Percentiles rank a stretch among this genome's conserved stretches.
phyloP scores from a whole-genome alignment of 2,888 invertebrate species.

The Orthonychiurus folsomi region DNA sequence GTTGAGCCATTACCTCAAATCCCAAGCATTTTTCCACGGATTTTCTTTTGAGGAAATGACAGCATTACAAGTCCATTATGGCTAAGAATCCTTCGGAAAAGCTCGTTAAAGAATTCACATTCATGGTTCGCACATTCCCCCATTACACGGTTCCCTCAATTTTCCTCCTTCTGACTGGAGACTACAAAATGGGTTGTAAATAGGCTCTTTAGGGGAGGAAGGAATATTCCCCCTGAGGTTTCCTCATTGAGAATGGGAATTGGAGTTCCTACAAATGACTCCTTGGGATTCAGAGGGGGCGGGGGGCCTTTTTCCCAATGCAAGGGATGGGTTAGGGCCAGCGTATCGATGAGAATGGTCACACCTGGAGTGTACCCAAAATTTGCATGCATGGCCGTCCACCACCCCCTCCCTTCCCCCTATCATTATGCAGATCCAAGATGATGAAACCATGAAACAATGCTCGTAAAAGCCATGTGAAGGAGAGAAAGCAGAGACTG shows the following conservation, averaged over 20 bases:
- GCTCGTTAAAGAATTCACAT: conserved; percentile 42
- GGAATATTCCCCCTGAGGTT: conserved; percentile 23
- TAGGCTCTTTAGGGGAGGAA: conserved; percentile 35
- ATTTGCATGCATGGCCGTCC: background rate
- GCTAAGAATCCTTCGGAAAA: conserved; percentile 39
- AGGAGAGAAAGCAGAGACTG: conserved; percentile 26
- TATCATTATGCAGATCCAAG: conserved; percentile 37
- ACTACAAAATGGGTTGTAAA: conserved; percentile 40
- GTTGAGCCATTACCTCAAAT: conserved; percentile 41
- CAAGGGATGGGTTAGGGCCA: too few relatives aligned
- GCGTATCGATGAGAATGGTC: conserved; percentile 25
- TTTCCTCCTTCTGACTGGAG: conserved; percentile 24
- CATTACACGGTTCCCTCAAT: conserved; percentile 34
- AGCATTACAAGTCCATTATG: conserved; percentile 42
- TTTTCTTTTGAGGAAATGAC: conserved; percentile 40
- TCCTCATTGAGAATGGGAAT: too few relatives aligned
- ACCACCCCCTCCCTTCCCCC: too few relatives aligned
- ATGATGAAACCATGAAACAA: conserved; percentile 40
- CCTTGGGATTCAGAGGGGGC: too few relatives aligned
- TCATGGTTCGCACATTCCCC: conserved; percentile 41
- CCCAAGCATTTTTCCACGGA: conserved; percentile 40
- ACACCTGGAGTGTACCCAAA: conserved; percentile 25
- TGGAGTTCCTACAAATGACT: too few relatives aligned
- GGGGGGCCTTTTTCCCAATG: too few relatives aligned
- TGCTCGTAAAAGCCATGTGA: conserved; percentile 38